phyloP scores from a whole-genome alignment of 1,140 invertebrate species.

The Pogonus chalceus region DNA sequence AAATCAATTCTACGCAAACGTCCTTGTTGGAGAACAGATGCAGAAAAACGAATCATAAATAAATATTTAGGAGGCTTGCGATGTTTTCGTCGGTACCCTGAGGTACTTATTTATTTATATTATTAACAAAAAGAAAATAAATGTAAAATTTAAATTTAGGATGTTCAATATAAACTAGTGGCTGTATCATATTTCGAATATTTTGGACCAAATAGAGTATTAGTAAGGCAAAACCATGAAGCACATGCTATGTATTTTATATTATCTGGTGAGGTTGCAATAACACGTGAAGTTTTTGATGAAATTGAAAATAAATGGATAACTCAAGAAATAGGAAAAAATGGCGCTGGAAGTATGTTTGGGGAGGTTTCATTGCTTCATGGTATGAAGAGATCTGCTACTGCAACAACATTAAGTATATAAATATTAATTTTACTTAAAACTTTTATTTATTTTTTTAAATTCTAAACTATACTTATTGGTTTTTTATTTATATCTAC shows the following conservation, averaged over 20 bases:
- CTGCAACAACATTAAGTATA: slow-evolving; percentile 44
- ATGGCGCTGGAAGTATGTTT: slow-evolving; percentile 46
- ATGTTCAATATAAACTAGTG: slow-evolving; percentile 42
- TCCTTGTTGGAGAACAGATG: slow-evolving; percentile 37
- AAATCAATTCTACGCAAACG: slow-evolving; percentile 40
- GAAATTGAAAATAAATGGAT: slow-evolving; percentile 39
- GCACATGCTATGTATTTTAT: slow-evolving; percentile 47
- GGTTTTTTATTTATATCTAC: no score
- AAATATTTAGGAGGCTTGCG: slow-evolving; percentile 43
- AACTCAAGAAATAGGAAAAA: slow-evolving; percentile 32
- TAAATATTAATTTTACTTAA: no score
- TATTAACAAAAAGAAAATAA: slow-evolving; percentile 22
- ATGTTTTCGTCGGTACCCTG: slow-evolving; percentile 45
- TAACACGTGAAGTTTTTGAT: slow-evolving; percentile 40
- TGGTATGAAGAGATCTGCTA: slow-evolving; percentile 43
- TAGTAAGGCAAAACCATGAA: slow-evolving; percentile 46
- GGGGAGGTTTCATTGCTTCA: slow-evolving; percentile 53
- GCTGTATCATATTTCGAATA: slow-evolving; percentile 45
- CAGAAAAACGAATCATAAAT: slow-evolving; percentile 41
- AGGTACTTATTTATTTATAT: slow-evolving; percentile 31
- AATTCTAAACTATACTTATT: no score
- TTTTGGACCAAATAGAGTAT: slow-evolving; percentile 39
- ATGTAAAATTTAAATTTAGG: slow-evolving; percentile 30
- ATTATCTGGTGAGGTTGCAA: slow-evolving; percentile 42
- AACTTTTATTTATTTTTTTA: no score